phyloP scores from a whole-genome alignment of 1,140 invertebrate genomes.

The Tetragonula clypearis region DNA sequence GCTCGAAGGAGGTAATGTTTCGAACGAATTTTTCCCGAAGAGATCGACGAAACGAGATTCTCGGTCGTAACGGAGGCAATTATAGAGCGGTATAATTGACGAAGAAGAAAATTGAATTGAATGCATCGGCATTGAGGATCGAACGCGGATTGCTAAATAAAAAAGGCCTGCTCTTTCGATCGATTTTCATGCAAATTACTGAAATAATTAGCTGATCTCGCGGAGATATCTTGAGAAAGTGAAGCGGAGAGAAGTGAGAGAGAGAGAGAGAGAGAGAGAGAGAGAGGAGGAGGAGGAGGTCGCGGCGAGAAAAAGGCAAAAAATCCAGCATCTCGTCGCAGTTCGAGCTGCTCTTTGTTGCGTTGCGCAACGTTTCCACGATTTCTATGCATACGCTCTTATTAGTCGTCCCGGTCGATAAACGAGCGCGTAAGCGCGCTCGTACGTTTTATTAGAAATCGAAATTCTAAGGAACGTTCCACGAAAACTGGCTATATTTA shows the following conservation, averaged over 20 bases:
- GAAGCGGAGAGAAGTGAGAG: background rate
- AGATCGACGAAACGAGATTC: background rate
- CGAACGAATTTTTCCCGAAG: accelerated
- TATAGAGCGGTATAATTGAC: too few relatives aligned
- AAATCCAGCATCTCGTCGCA: constrained; percentile 19
- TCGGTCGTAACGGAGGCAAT: background rate
- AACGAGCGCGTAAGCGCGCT: constrained; percentile 2
- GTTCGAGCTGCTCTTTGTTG: constrained; percentile 44
- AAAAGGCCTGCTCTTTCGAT: background rate
- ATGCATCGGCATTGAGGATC: background rate
- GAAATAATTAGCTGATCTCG: constrained; percentile 81
- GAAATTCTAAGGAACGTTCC: constrained; percentile 2
- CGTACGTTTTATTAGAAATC: constrained; percentile 15
- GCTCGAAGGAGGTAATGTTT: background rate
- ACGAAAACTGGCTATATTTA: background rate
- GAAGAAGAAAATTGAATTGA: background rate
- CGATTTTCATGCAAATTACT: constrained; percentile 33
- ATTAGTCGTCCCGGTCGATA: constrained; percentile 42
- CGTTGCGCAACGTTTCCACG: constrained; percentile 51
- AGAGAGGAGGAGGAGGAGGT: background rate
- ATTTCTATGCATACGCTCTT: constrained; percentile 33
- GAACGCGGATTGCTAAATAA: background rate
- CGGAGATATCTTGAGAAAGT: constrained; percentile 74
- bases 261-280: background rate
- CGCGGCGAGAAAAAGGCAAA: background rate